Base-by-base conservation (phyloP, 2,888 invertebrate genomes). In the Cheilosia variabilis region DNA sequence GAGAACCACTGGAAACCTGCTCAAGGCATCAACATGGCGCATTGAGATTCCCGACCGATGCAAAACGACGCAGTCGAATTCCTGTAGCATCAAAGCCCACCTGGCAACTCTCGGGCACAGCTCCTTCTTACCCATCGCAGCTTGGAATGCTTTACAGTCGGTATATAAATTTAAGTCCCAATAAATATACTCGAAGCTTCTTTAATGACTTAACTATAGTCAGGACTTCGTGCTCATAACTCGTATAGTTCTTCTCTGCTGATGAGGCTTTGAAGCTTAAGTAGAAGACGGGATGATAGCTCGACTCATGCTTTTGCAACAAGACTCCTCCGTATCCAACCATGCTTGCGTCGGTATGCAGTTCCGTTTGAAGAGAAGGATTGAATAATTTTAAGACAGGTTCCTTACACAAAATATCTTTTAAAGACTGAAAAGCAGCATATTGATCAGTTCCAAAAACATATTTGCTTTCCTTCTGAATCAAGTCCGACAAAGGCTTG, bases 81-180 rank as follows among this genome's bases (percentile, higher is more conserved):
- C 75, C n/a, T 76, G 60, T 7, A 80, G 43, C 15, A 73, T 50
- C 0, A 78, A 17, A 2, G 60, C 41, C 69, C 68, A 63, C 9
- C 68, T 37, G 43, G 55, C 66, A 10, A 78, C 72, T 27, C 71
- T 52, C 15, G 72, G 34, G 9, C 58, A 43, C 15, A 78, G 43
- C 13, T 73, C 57, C 37, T 62, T 55, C 63, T 78, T 78, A 1
- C 37, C 45, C 43, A 68, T 50, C 15, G 78, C 69, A 3, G 60
- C 55, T 19, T 60, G 57, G 27, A 77, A 82, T 24, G 77, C 76
- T 9, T 65, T 65, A 27, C 66, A 77, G 13, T 69, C 68, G 0
- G 60, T 62, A 2, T 62, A 43, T 0, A 34, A 4, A n/a, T n/a
- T n/a, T n/a, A n/a, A n/a, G n/a, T n/a, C n/a, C n/a, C n/a, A 17